Evolutionary conservation across 2,888 invertebrate species (phyloP), one percentile per base, ranked within the genome.

Genomic region (Melanostoma scalare): DNA sequence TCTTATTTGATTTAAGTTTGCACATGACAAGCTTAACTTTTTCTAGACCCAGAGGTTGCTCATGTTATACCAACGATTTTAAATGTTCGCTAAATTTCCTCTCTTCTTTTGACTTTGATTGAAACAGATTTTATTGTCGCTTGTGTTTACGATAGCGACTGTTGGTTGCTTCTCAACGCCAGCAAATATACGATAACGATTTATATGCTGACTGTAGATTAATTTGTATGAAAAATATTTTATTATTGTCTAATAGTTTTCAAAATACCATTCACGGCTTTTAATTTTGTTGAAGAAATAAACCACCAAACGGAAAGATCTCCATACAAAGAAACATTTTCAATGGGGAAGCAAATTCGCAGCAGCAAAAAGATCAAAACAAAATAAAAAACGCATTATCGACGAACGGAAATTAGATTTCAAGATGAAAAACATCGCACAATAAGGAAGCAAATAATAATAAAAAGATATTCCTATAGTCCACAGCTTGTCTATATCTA

Each of bases 331-430:
- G 8, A n/a, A n/a, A 58, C 56, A 61, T 40, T 31, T 56, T 38
- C 36, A 71, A 65, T 67, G 72, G 60, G 53, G 78, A 78, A 74
- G 36, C 48, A 44, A 10, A 31, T 20, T 20, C 20, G 20, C 20
- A 20, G 20, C 20, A 20, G 20, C 20, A 20, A 20, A 20, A 20
- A 20, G 20, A 20, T 20, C 20, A 6, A 30, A 31, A 65, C 42
- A 3, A 36, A 68, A 46, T 6, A 55, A 77, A 60, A 58, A 60
- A 38, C 46, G 53, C 63, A 63, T 53, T 40, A 69, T 69, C 53
- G 48, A 42, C 63, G 53, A 65, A 74, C 77, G 82, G 82, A 82
- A 82, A 82, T 82, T 82, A 69, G 77, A 74, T 82, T 77, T 63
- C 10, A 42, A 6, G 50, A 56, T 63, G 56, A 58, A 73, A 63